Evolutionary conservation across 1,140 invertebrate genomes (phyloP), one percentile per base, ranked within the genome.

Genomic region (Drosophila rufa): DNA sequence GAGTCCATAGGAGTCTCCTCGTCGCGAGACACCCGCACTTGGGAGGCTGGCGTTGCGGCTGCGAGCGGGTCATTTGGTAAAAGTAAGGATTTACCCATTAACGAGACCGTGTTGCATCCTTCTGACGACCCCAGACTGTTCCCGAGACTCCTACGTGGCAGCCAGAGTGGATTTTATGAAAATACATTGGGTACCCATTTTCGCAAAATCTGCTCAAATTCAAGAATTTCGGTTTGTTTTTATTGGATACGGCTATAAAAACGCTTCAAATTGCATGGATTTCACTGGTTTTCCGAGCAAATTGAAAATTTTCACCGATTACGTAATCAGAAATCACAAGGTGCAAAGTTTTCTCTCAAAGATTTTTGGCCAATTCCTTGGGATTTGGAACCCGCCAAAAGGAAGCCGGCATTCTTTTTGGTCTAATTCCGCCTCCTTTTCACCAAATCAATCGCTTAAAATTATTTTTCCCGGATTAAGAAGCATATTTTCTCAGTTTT

Each of bases 151-250:
- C 73, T 42, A 80, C 71, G 74, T 77, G 73, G 83, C 85, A 66
- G 27, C 60, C 62, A 79, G 75, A 67, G 56, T 81, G 77, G 75
- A 84, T 93, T 94, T 94, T 96, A 94, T 79, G 70, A 93, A 93
- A 94, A 87, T 92, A 69, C 62, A 75, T 92, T 87, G 80, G 93
- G 94, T 94, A 96, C 95, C 95, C 95, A 95, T 96, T 96, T 96
- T 95, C 93, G 94, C 93, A 96, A 96, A 95, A 95, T 95, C 85
- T 93, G 91, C 93, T 94, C 94, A 93, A 95, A 96, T 94, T 94
- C 66, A 17, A 56, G 30, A 61, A 68, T 80, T 83, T 80, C 53
- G 65, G 68, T 81, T 79, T 75, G 75, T 80, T 91, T 91, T 93
- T 75, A 60, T 69, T 53, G 56, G 33, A 79, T 87, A 75, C 74